phyloP scores from a whole-genome alignment of 2,888 invertebrate genomes.

The Erynnis tages region DNA sequence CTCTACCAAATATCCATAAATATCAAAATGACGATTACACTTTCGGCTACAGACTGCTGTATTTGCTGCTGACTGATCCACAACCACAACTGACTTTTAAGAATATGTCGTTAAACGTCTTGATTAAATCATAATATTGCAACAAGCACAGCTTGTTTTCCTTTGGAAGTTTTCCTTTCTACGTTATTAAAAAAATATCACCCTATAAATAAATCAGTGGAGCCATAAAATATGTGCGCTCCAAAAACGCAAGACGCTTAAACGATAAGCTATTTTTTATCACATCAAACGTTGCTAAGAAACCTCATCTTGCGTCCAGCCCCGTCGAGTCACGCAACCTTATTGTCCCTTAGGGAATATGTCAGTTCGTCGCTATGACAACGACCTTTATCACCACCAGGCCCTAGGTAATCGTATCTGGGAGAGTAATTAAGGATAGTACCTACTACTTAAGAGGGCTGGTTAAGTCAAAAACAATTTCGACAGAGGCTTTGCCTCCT shows the following conservation, averaged over 20 bases:
- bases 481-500: neutral
- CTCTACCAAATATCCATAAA: too few relatives aligned
- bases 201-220: neutral
- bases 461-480: conserved; percentile 22
- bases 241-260: conserved; percentile 5
- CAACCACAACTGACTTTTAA: too few relatives aligned
- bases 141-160: too few relatives aligned
- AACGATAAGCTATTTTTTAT: conserved; percentile 25
- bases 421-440: conserved; percentile 14
- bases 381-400: conserved; percentile 36
- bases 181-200: conserved; percentile 1
- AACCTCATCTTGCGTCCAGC: conserved; percentile 27
- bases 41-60: too few relatives aligned
- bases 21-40: too few relatives aligned
- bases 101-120: too few relatives aligned
- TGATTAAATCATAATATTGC: too few relatives aligned
- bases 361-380: conserved; percentile 42
- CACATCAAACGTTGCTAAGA: conserved; percentile 23
- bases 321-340: conserved; percentile 26
- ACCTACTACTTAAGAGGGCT: conserved; percentile 9
- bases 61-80: too few relatives aligned
- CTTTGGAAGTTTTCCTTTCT: neutral
- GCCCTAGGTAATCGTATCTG: conserved; percentile 8
- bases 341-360: conserved; percentile 41
- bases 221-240: conserved; percentile 13